Evolutionary conservation across 1,140 invertebrate genomes (phyloP).

Genomic region (Frieseomelitta varia): DNA sequence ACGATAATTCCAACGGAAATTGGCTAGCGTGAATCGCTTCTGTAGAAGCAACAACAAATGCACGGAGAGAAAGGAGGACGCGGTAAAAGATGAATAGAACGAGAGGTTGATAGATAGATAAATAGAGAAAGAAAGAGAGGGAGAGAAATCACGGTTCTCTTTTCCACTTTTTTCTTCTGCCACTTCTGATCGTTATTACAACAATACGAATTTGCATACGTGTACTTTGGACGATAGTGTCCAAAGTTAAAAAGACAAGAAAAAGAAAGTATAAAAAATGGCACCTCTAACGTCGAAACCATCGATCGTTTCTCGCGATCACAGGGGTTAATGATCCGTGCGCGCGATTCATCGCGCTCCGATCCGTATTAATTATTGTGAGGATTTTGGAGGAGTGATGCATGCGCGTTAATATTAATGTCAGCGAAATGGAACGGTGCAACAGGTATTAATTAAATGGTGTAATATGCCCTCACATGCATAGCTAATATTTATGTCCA

Average conservation of each 20-base stretch:
- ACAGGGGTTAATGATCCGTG: slow-evolving; percentile 62
- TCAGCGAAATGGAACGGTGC: slow-evolving; percentile 74
- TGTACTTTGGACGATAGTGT: background rate
- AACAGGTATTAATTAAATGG: slow-evolving; percentile 74
- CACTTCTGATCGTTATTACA: slow-evolving; percentile 53
- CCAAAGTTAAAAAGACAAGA: background rate
- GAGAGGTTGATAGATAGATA: too few relatives aligned
- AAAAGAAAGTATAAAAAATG: background rate
- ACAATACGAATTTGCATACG: slow-evolving; percentile 17
- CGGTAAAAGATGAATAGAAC: background rate
- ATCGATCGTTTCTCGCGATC: slow-evolving; percentile 52
- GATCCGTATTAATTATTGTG: slow-evolving; percentile 68
- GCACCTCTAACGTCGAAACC: slow-evolving; percentile 33
- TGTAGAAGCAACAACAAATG: background rate
- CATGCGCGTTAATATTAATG: slow-evolving; percentile 83
- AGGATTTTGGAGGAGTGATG: slow-evolving; percentile 71
- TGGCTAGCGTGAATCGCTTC: slow-evolving; percentile 3
- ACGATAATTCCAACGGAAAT: slow-evolving; percentile 14
- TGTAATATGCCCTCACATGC: slow-evolving; percentile 69
- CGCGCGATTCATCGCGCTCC: slow-evolving; percentile 28
- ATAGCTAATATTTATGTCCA: slow-evolving; percentile 54
- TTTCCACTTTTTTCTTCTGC: slow-evolving; percentile 77
- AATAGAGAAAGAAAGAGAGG: background rate
- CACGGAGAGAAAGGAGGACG: slow-evolving; percentile 9
- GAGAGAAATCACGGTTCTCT: slow-evolving; percentile 39